Evolutionary conservation across 2,888 invertebrate species (phyloP).

Genomic region (Limnephilus rhombicus): DNA sequence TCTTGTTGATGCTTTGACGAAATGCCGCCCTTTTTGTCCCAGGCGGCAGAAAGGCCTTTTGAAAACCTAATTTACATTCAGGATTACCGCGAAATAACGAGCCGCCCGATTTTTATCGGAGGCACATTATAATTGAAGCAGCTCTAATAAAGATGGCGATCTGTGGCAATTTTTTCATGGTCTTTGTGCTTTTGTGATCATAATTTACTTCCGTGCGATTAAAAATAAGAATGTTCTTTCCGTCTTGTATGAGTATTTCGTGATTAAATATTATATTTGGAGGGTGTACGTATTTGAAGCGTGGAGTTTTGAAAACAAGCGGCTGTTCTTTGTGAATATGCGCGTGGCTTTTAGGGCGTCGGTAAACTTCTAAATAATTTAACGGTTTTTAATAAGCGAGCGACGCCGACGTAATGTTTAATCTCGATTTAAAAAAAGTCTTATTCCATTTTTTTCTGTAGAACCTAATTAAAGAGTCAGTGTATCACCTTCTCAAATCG

Average conservation of each 20-base stretch:
- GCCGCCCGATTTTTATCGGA: slow-evolving; percentile 15
- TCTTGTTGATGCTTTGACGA: slow-evolving; percentile 9
- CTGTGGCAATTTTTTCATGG: background rate
- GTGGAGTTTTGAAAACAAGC: background rate
- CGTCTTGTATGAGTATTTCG: background rate
- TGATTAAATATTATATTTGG: background rate
- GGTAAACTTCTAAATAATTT: background rate
- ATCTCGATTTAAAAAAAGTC: background rate
- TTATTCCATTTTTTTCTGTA: background rate
- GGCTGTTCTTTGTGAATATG: background rate
- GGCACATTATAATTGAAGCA: slow-evolving; percentile 4
- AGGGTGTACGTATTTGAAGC: background rate
- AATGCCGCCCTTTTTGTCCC: slow-evolving; percentile 15
- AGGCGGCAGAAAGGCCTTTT: slow-evolving; percentile 12
- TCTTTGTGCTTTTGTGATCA: slow-evolving; percentile 8
- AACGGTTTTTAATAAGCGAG: background rate
- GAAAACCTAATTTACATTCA: slow-evolving; percentile 11
- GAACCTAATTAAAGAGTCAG: no score
- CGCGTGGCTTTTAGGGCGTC: background rate
- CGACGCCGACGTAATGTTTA: background rate
- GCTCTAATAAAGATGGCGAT: background rate
- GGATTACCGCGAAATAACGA: slow-evolving; percentile 18
- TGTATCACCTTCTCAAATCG: no score
- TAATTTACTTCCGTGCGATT: slow-evolving; percentile 14
- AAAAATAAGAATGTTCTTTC: background rate